Evolutionary conservation across 1,140 invertebrate species (phyloP), one percentile per base, ranked within the genome.

Genomic region (Cepaea nemoralis): DNA sequence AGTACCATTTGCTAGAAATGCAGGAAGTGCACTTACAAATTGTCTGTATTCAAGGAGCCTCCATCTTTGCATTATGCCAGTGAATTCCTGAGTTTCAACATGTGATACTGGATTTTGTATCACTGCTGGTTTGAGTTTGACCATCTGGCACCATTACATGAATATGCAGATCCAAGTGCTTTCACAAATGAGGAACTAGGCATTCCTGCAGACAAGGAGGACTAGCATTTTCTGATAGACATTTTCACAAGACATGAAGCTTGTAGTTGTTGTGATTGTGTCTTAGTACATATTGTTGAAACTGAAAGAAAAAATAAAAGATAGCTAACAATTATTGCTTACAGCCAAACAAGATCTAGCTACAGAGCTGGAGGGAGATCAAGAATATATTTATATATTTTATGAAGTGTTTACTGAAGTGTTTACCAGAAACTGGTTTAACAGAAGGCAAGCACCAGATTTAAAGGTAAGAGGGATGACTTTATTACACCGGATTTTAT

Each of bases 141-240:
- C 31, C 55, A 63, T 69, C 27, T 69, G 27, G 42, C 33, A 33
- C 50, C 75, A 19, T 0, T 1, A 1, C 19, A 77, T 63, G 35
- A 19, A 27, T 94, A 93, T 85, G 93, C 95, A 40, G 81, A 86
- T 35, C 71, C 94, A 27, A 90, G 89, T n/a, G 92, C 93, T 80
- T 96, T 94, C 94, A 95, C 94, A n/a, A 94, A 96, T 92, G 93
- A 94, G 89, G 95, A 96, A 89, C 91, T 97, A 66, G 96, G 96
- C 80, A 95, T 96, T 84, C 95, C 95, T 45, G 92, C 93, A 27
- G 78, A 80, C 73, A 69, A 80, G 10, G 78, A 80, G 48, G 67
- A 73, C 22, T 80, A 66, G 80, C 35, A 97, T 92, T 99, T 14
- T 55, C n/a, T 3, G 19, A 55, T 3, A 55, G 42, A 16, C 42